Base-by-base conservation (phyloP, 2,888 invertebrate genomes). In the Drosophila suboccidentalis region DNA sequence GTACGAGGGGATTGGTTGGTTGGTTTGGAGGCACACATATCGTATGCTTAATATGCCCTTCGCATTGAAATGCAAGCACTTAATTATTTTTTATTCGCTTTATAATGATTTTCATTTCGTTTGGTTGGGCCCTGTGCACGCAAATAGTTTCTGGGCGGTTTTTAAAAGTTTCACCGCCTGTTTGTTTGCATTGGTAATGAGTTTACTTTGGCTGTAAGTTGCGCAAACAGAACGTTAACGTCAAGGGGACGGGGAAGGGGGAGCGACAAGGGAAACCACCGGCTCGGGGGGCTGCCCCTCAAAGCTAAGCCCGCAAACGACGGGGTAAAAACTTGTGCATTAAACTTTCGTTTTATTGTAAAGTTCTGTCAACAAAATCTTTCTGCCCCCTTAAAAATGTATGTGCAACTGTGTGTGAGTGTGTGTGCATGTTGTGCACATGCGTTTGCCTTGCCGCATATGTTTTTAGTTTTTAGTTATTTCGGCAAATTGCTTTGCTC, bases 171-270 rank as follows among this genome's bases (percentile, higher is more conserved):
- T 75, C 61, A 69, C 73, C 68, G 90, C 75, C 76, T 89, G 82
- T 81, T 80, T 91, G 90, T 90, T 90, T 90, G 89, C 90, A 87
- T 88, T 87, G 81, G 89, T 90, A 91, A 90, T 90, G 91, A 90
- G 90, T 90, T 90, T 91, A 90, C 90, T 90, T 85, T 87, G 78
- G 82, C 88, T 87, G 87, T 89, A 87, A 87, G 90, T 90, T 90
- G 78, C 57, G 81, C 83, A 88, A 88, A 90, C 86, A 90, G 75
- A 79, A 74, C 71, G 54, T 38, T 57, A 60, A 53, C 60, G 13
- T 36, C 59, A 57, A 34, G 57, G 44, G 57, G 34, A 26, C 36
- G 57, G 44, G 57, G 34, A 26, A 44, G 57, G 44, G 57, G 34
- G 5, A 11, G 10, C n/a, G 11, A 6, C n/a, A 22, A n/a, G 55